A percentile compares a stretch with the other conserved stretches of the same genome.
These are phyloP conservation scores for Burhinus bistriatus DNA, from an alignment of 2,113 vertebrate species.

Conservation along the genomic window DNA sequence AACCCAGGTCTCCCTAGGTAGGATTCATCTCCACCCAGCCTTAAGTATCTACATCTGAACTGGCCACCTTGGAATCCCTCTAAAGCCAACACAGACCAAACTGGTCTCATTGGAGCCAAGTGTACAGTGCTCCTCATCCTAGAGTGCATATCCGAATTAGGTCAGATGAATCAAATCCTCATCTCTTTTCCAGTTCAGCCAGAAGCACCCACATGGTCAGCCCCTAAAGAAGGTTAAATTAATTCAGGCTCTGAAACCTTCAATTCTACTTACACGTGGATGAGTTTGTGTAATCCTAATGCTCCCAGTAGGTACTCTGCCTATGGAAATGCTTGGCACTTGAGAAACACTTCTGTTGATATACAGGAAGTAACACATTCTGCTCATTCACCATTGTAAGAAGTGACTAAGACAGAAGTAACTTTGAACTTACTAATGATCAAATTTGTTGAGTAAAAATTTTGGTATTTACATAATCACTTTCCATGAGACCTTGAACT, in stretches of 20 bases:
- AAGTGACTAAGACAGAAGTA: neutral
- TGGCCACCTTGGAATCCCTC: neutral
- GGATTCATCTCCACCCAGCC: neutral
- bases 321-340: neutral
- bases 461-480: neutral
- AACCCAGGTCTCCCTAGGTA: neutral
- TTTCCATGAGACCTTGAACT: neutral
- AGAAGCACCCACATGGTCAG: neutral
- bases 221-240: neutral
- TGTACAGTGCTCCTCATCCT: neutral
- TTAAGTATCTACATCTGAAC: neutral
- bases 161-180: neutral
- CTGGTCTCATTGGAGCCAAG: neutral
- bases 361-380: neutral
- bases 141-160: neutral
- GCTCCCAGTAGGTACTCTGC: neutral
- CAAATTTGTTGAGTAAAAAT: neutral
- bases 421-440: neutral
- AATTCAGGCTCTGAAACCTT: neutral
- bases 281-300: neutral
- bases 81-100: neutral
- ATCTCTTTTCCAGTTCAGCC: neutral
- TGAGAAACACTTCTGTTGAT: neutral
- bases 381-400: neutral
- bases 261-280: neutral